Percentiles rank a stretch among this genome's conserved stretches.
Evolutionary conservation across 2,888 invertebrate species (phyloP).

Genomic region (Agrotis ipsilon): DNA sequence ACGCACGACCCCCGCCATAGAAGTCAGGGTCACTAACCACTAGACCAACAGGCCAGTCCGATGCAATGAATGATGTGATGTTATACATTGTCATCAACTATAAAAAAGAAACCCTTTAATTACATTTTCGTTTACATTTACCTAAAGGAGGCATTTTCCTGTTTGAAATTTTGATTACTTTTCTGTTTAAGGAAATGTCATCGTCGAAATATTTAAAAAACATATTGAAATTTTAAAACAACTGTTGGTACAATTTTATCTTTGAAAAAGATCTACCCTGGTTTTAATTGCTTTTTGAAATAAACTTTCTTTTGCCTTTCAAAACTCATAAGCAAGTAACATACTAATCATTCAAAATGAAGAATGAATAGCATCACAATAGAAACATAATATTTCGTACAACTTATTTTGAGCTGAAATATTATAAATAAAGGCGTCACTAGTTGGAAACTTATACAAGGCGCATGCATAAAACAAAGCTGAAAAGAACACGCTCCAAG

Average conservation of each 20-base stretch:
- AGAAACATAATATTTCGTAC: slow-evolving; percentile 16
- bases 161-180: slow-evolving; percentile 27
- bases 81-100: slow-evolving; percentile 11
- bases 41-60: no score
- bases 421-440: slow-evolving; percentile 55
- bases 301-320: neutral
- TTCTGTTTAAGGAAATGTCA: slow-evolving; percentile 31
- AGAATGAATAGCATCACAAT: neutral
- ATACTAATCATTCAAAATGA: neutral
- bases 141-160: slow-evolving; percentile 36
- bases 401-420: slow-evolving; percentile 34
- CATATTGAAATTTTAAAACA: slow-evolving; percentile 5
- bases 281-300: neutral
- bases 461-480: slow-evolving; percentile 81
- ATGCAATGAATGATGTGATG: slow-evolving; percentile 3
- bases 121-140: neutral
- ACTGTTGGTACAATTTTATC: neutral
- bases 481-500: slow-evolving; percentile 78
- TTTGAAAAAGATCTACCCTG: slow-evolving; percentile 9
- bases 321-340: no score
- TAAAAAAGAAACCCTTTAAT: neutral
- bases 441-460: slow-evolving; percentile 69
- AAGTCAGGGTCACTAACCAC: no score
- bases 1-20: no score
- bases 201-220: neutral